Percentiles rank a stretch among this genome's conserved stretches.
Evolutionary conservation across 2,888 invertebrate genomes (phyloP).

Genomic region (Nephrotoma guestfalica): DNA sequence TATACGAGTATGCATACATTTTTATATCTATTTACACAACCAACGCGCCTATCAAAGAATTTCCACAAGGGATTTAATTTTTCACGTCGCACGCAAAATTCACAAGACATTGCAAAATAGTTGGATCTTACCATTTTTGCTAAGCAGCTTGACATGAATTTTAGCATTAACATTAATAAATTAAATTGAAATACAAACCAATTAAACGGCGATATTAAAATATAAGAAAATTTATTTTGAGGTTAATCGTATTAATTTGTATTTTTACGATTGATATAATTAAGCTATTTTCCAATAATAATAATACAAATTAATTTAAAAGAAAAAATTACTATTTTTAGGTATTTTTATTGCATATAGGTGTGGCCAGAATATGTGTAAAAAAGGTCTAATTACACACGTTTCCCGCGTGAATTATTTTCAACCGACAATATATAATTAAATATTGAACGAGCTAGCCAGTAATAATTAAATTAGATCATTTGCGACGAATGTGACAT

Average conservation of each 20-base stretch:
- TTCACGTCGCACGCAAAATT: not conserved
- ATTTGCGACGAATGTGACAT: not conserved
- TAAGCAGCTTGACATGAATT: not conserved
- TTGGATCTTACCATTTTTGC: not conserved
- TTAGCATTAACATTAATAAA: not conserved
- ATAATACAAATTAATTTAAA: not conserved
- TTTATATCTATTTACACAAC: not conserved
- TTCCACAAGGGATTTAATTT: not conserved
- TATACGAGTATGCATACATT: too few species aligned
- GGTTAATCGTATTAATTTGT: not conserved
- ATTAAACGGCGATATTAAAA: not conserved
- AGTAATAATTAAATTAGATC: not conserved
- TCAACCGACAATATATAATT: not conserved
- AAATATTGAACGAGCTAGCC: not conserved
- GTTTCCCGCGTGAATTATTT: not conserved
- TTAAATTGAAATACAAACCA: not conserved
- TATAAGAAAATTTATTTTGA: not conserved
- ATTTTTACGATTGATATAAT: not conserved
- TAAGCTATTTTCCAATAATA: not conserved
- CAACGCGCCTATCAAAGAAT: not conserved
- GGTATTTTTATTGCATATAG: not conserved
- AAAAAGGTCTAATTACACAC: not conserved
- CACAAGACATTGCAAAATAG: not conserved
- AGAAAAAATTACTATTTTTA: not conserved
- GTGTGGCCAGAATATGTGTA: not conserved